These are phyloP conservation scores for Drosophila subsilvestris DNA, from an alignment of 2,888 invertebrate species.

Conservation along the genomic window DNA sequence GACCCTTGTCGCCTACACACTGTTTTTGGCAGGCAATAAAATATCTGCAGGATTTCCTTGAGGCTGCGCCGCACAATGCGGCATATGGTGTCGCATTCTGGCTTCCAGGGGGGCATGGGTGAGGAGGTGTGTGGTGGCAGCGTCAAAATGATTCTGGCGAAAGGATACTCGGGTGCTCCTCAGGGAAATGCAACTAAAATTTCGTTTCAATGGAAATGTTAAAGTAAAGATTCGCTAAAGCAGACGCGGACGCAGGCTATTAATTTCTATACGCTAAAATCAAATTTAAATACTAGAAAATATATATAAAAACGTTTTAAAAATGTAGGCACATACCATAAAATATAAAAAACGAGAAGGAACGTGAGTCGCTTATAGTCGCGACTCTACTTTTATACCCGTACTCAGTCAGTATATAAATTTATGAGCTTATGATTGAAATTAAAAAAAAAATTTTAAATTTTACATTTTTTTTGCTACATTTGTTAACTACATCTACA, in stretches of 20 bases:
- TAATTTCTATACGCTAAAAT: no score
- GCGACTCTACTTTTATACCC: no score
- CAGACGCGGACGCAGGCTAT: neutral
- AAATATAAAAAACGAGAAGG: no score
- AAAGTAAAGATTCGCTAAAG: neutral
- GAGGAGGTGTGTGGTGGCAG: neutral
- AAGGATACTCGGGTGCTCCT: neutral
- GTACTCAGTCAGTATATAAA: no score
- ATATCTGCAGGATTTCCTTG: conserved; percentile 42
- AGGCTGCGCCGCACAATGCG: neutral
- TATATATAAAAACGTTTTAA: no score
- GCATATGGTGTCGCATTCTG: neutral
- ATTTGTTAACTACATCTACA: no score
- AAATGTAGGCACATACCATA: no score
- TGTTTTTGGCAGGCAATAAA: conserved; percentile 58
- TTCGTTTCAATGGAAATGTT: neutral
- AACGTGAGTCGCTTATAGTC: no score
- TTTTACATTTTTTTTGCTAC: no score
- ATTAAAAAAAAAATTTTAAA: no score
- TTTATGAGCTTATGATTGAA: no score
- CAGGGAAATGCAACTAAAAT: neutral
- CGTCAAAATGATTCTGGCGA: neutral
- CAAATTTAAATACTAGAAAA: no score
- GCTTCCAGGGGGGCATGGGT: neutral
- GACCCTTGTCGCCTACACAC: neutral